Conservation (phyloP, 2,888 invertebrate genomes). For the Eucera pruinosa region DNA sequence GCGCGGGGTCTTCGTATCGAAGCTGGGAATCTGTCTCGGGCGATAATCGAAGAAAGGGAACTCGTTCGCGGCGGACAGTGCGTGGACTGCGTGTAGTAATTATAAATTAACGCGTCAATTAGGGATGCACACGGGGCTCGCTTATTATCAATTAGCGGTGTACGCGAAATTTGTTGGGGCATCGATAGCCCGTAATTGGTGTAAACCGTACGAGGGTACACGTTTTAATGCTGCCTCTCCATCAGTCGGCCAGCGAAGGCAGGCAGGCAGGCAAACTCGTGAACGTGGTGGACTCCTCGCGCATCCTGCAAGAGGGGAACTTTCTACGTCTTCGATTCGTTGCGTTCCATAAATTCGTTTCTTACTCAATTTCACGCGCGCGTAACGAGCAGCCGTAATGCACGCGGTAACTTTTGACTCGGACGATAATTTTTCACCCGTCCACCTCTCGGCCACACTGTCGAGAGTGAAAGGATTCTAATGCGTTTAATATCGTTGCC, state of each 20-base stretch:
- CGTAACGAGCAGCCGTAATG: constrained; percentile 48
- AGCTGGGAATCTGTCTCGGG: constrained; percentile 25
- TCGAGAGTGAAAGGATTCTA: constrained; percentile 46
- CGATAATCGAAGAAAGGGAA: constrained; percentile 28
- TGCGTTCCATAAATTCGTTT: constrained; percentile 52
- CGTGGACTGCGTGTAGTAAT: neutral
- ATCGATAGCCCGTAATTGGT: constrained; percentile 50
- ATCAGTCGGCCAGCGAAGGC: neutral
- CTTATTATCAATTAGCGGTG: constrained; percentile 43
- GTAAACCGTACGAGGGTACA: constrained; percentile 32
- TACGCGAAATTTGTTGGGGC: constrained; percentile 37
- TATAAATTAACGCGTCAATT: constrained; percentile 46
- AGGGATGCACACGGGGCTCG: constrained; percentile 19
- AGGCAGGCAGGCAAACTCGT: too few species aligned
- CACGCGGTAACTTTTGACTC: constrained; percentile 44
- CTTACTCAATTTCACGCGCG: constrained; percentile 50
- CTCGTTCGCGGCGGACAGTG: neutral
- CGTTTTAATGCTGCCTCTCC: constrained; percentile 18
- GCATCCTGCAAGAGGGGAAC: constrained; percentile 13
- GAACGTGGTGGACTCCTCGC: too few species aligned
- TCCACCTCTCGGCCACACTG: neutral
- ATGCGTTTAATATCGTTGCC: constrained; percentile 28
- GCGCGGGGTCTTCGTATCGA: constrained; percentile 35
- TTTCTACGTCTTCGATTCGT: constrained; percentile 49
- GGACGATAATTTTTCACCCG: constrained; percentile 33